phyloP scores from a whole-genome alignment of 2,797 vertebrate genomes.

The Stomatorhinus walkeri region DNA sequence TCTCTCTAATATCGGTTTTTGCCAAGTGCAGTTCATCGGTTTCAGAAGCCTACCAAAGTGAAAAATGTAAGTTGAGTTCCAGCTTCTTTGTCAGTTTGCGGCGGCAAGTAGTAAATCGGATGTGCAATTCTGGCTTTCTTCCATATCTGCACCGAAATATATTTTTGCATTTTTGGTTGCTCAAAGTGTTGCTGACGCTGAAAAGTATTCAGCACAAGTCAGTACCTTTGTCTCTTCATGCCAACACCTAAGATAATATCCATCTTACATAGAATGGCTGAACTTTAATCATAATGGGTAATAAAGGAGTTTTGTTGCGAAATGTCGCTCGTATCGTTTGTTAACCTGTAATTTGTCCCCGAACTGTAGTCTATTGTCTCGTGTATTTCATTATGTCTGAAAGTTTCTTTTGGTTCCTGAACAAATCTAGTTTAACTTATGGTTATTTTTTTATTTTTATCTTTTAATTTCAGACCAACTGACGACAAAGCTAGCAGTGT shows the following conservation, averaged over 20 bases:
- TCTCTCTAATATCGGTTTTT: background rate
- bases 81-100: background rate
- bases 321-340: background rate
- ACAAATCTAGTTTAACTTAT: background rate
- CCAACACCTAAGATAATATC: background rate
- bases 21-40: background rate
- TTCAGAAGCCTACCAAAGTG: background rate
- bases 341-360: background rate
- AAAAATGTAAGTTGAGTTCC: background rate
- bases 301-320: background rate
- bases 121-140: background rate
- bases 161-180: background rate
- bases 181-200: background rate
- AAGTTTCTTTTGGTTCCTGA: background rate
- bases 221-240: background rate
- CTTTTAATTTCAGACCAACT: background rate
- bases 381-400: background rate
- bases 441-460: background rate
- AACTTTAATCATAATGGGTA: background rate
- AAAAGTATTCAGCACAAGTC: background rate
- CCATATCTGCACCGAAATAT: background rate
- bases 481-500: background rate
- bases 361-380: background rate
- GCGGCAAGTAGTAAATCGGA: background rate
- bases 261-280: background rate